phyloP scores from a whole-genome alignment of 2,888 invertebrate species.

The Lepidonotus clava region DNA sequence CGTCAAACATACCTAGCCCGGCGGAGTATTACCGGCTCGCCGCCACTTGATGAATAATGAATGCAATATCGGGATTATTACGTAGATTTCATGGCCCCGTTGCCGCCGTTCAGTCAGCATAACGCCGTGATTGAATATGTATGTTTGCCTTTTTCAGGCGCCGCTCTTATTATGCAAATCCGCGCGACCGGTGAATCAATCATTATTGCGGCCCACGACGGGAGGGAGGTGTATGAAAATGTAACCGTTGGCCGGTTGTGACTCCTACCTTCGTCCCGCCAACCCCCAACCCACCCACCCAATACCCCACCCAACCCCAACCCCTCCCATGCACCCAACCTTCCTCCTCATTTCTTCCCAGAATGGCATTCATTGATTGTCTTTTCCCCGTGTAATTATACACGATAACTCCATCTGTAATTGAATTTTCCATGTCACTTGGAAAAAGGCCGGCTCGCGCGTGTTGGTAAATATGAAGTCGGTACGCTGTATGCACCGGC shows the following conservation, averaged over 20 bases:
- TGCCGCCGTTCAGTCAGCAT: slow-evolving; percentile 8
- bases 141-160: slow-evolving; percentile 48
- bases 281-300: no score
- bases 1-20: neutral
- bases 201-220: neutral
- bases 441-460: neutral
- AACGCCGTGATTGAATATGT: slow-evolving; percentile 51
- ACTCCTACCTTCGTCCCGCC: no score
- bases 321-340: neutral
- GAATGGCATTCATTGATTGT: slow-evolving; percentile 1
- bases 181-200: slow-evolving; percentile 22
- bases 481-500: neutral
- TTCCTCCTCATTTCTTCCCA: neutral
- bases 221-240: slow-evolving; percentile 37
- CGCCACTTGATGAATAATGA: slow-evolving; percentile 31
- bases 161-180: slow-evolving; percentile 43
- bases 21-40: neutral
- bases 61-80: slow-evolving; percentile 43
- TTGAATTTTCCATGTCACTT: slow-evolving; percentile 49
- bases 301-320: neutral
- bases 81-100: slow-evolving; percentile 37
- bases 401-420: slow-evolving; percentile 32
- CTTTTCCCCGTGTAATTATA: slow-evolving; percentile 45
- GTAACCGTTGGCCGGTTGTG: slow-evolving; percentile 17
- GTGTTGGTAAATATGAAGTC: slow-evolving; percentile 26